phyloP scores from a whole-genome alignment of 2,888 invertebrate species.

The Oscheius sp. region DNA sequence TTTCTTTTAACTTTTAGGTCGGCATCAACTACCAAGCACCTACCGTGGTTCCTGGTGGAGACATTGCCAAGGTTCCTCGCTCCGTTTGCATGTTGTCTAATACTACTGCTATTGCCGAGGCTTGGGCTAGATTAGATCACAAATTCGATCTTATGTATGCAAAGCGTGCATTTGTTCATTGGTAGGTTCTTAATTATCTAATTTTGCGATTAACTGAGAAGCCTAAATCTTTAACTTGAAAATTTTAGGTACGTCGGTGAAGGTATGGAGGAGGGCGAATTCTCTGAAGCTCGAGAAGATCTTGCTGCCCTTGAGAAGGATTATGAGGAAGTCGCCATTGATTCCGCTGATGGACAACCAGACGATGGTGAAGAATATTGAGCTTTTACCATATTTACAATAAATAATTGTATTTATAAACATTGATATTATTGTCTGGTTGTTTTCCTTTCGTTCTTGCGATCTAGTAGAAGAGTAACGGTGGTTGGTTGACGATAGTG shows the following conservation, averaged over 20 bases:
- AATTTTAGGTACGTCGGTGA: slow-evolving; percentile 75
- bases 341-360: slow-evolving; percentile 41
- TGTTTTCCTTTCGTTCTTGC: no score
- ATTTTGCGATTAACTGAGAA: not conserved
- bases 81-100: slow-evolving; percentile 88
- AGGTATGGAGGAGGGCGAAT: slow-evolving; percentile 70
- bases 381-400: not conserved
- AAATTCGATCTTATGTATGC: slow-evolving; percentile 83
- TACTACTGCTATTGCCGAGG: slow-evolving; percentile 88
- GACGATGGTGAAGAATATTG: slow-evolving; percentile 53
- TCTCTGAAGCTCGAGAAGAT: slow-evolving; percentile 68
- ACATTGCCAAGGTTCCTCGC: slow-evolving; percentile 79
- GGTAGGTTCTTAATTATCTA: slow-evolving; percentile 31
- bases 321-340: slow-evolving; percentile 57
- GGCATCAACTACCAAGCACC: slow-evolving; percentile 77
- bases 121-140: slow-evolving; percentile 82
- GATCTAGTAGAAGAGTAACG: no score
- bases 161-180: slow-evolving; percentile 74
- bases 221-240: no score
- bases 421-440: no score
- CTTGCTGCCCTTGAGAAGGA: slow-evolving; percentile 64
- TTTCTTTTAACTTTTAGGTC: slow-evolving; percentile 70
- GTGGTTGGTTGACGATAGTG: no score
- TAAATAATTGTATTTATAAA: slow-evolving; percentile 12
- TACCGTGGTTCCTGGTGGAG: slow-evolving; percentile 89